Conservation (phyloP, 2,113 vertebrate species). For the Helogale parvula region DNA sequence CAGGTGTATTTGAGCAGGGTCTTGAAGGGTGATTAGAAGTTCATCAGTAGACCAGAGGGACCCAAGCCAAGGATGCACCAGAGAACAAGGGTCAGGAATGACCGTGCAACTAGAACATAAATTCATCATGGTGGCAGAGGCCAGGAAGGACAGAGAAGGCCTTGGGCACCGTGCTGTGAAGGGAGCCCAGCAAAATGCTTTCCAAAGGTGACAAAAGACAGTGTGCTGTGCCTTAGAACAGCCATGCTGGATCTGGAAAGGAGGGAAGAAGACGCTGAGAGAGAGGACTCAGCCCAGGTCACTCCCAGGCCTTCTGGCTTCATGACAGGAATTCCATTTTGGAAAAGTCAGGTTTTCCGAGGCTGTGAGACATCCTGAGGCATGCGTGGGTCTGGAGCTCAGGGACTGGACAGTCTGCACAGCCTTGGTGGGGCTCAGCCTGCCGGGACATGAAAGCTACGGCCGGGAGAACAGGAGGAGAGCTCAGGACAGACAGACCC, state of each 20-base stretch:
- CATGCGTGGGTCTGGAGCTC: rapidly evolving
- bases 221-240: background rate
- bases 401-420: rapidly evolving
- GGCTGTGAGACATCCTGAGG: background rate
- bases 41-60: background rate
- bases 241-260: background rate
- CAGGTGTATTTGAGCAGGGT: no score
- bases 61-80: rapidly evolving
- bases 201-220: background rate
- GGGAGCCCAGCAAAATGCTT: background rate
- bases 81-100: no score
- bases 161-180: rapidly evolving
- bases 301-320: background rate
- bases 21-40: background rate
- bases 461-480: rapidly evolving
- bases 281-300: background rate
- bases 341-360: background rate
- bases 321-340: background rate
- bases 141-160: background rate
- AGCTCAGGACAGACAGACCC: no score
- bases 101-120: rapidly evolving
- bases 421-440: background rate
- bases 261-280: rapidly evolving
- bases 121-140: rapidly evolving
- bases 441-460: rapidly evolving